Conservation (phyloP, 2,113 vertebrate genomes). For the Hylia prasina region DNA sequence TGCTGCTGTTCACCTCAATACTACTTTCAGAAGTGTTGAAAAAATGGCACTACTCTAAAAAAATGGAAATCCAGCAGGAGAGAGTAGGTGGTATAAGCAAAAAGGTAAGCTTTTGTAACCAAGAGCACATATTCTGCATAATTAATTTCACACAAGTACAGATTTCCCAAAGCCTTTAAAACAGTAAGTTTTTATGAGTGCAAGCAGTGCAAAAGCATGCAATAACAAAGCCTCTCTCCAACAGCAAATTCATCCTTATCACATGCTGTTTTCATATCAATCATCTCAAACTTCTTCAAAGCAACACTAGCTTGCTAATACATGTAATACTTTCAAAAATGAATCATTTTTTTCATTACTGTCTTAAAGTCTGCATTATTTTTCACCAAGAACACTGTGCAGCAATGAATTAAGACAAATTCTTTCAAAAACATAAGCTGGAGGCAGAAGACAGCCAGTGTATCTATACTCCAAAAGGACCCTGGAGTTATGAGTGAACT, state of each 20-base stretch:
- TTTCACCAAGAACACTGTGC: not conserved
- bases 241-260: not conserved
- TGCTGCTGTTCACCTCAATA: not conserved
- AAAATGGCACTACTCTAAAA: not conserved
- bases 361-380: not conserved
- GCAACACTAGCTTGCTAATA: not conserved
- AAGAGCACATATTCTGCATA: not conserved
- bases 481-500: not conserved
- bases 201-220: not conserved
- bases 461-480: not conserved
- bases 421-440: not conserved
- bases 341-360: fast-evolving
- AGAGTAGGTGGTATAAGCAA: not conserved
- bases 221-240: not conserved
- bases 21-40: not conserved
- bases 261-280: not conserved
- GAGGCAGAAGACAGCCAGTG: not conserved
- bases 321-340: not conserved
- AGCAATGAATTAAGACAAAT: not conserved
- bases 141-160: not conserved
- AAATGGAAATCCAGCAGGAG: not conserved
- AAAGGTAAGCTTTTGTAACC: not conserved
- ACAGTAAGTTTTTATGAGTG: fast-evolving
- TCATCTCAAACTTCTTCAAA: not conserved
- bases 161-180: not conserved